These are phyloP conservation scores for Neogobius melanostomus DNA, from an alignment of 2,113 vertebrate genomes.

Conservation along the genomic window DNA sequence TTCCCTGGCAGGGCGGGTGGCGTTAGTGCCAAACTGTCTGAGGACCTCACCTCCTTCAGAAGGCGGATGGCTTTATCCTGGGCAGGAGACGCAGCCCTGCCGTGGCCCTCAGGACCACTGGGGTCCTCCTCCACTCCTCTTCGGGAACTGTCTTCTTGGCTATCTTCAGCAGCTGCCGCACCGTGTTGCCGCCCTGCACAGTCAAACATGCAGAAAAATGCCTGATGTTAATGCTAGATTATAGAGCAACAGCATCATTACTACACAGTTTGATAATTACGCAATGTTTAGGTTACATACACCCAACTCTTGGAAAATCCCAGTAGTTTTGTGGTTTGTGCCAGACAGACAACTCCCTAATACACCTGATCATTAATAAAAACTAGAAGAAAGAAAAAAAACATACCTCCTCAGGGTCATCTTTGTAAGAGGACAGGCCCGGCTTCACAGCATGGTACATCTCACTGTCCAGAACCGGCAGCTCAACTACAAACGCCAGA, in stretches of 20 bases:
- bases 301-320: constrained; percentile 51
- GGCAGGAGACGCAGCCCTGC: constrained; percentile 92
- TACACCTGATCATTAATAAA: constrained; percentile 42
- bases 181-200: constrained; percentile 85
- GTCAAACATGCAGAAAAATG: background rate
- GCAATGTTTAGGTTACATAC: constrained; percentile 47
- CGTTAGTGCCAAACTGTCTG: constrained; percentile 69
- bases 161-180: constrained; percentile 85
- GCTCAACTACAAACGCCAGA: constrained; percentile 72
- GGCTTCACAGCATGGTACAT: constrained; percentile 96
- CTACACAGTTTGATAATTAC: constrained; percentile 50
- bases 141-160: constrained; percentile 88
- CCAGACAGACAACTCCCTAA: constrained; percentile 30
- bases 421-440: constrained; percentile 92
- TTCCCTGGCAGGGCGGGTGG: constrained; percentile 51
- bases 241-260: constrained; percentile 19
- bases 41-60: constrained; percentile 84
- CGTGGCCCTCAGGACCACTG: constrained; percentile 93
- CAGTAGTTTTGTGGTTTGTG: constrained; percentile 36
- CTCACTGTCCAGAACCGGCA: constrained; percentile 90
- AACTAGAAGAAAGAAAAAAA: constrained; percentile 10
- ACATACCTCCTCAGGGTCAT: constrained; percentile 88
- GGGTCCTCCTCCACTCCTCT: constrained; percentile 88
- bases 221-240: constrained; percentile 1
- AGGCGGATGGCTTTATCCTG: constrained; percentile 87